Base-by-base conservation (phyloP, 2,113 vertebrate species). In the Myodes glareolus region DNA sequence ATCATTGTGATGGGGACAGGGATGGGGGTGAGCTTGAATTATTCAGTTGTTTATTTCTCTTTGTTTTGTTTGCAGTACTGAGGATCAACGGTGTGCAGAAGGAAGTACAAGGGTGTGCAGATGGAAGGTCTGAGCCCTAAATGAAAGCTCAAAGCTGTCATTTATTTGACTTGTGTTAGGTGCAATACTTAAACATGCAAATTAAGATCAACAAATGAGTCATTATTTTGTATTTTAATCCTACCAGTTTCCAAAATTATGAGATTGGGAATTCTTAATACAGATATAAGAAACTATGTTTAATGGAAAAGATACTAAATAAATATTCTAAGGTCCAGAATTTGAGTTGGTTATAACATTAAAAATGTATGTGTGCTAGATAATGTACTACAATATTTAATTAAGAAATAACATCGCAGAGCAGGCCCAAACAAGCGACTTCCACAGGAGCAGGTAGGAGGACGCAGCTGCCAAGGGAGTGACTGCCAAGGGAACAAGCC, bases 161-260 rank as follows among this genome's bases (percentile, higher is more conserved):
- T 29, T 68, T 50, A 47, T 68, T 50, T 87, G 2, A 47, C 47
- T 50, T 87, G 2, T 85, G 2, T 47, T 7, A 68, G 0, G 0
- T 80, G 58, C 73, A 42, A 58, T 89, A 63, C 8, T 82, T 92
- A 3, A 13, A 88, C 25, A 5, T 47, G 1, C 7, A 55, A 70
- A 81, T 0, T 81, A 25, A 17, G 19, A 65, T 63, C 72, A 68
- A 11, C 10, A 84, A 90, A 63, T 65, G 10, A 63, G 33, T 19
- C 88, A 58, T 50, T 42, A 19, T 25, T 84, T 81, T 90, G 78
- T 47, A 91, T 86, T 92, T 93, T 80, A 85, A 52, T 87, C 92
- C 36, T 39, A 72, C 14, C 8, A 88, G 5, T 78, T 17, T 67
- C 23, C n/a, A 39, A 45, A 23, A 50, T 87, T 61, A 81, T 58